phyloP scores from a whole-genome alignment of 2,113 vertebrate genomes.

The Eupsittula cactorum region DNA sequence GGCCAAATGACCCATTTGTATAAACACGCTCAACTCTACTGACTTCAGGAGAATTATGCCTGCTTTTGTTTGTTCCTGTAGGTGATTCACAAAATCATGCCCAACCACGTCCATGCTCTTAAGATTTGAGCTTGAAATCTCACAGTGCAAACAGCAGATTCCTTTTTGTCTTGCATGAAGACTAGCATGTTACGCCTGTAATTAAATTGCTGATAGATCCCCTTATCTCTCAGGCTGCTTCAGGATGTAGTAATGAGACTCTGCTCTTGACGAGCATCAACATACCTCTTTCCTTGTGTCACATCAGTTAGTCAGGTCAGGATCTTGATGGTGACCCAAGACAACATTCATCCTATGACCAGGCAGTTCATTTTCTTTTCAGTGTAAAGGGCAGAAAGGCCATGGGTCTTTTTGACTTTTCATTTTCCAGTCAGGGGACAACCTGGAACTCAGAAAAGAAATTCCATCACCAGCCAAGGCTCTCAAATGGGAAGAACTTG shows the following conservation, averaged over 20 bases:
- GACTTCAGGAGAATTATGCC: not conserved
- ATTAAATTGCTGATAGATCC: conserved; percentile 12
- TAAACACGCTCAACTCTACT: not conserved
- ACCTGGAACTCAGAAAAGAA: not conserved
- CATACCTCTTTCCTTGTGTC: not conserved
- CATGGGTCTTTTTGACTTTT: not conserved
- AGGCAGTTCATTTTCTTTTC: not conserved
- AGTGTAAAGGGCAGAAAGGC: not conserved
- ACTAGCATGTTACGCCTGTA: not conserved
- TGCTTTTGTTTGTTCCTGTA: not conserved
- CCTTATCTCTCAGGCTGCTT: not conserved
- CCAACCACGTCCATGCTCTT: not conserved
- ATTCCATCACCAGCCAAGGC: not conserved
- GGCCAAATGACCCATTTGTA: not conserved
- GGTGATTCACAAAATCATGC: conserved; percentile 15
- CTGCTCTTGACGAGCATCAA: not conserved
- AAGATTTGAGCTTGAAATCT: not conserved
- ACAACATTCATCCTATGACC: not conserved
- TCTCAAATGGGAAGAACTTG: not conserved
- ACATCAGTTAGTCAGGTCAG: not conserved
- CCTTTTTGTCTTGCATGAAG: not conserved
- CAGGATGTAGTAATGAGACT: not conserved
- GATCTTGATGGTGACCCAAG: conserved; percentile 36
- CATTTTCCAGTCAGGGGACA: not conserved
- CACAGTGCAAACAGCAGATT: not conserved